Evolutionary conservation across 2,888 invertebrate genomes (phyloP).

Genomic region (Xestia rhomboidea): DNA sequence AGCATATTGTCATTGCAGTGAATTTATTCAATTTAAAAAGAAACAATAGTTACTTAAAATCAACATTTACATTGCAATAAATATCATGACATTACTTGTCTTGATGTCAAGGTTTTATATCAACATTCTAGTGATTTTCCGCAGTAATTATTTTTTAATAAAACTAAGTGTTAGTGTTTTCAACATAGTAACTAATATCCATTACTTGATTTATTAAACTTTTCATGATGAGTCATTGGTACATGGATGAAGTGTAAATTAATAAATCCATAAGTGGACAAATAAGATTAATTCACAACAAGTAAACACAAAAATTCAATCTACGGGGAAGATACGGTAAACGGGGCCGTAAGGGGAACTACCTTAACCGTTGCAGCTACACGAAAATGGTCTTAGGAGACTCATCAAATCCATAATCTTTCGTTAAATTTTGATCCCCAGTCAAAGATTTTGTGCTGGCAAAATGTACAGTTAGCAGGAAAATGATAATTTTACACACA

Average conservation of each 20-base stretch:
- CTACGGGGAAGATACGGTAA: background rate
- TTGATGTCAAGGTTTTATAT: background rate
- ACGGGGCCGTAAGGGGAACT: no score
- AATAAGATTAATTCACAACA: conserved; percentile 45
- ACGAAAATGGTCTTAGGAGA: no score
- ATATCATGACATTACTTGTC: background rate
- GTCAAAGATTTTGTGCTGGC: no score
- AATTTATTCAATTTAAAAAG: background rate
- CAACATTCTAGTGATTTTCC: background rate
- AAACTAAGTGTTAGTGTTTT: conserved; percentile 2
- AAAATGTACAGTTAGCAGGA: no score
- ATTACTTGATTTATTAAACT: background rate
- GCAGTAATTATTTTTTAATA: background rate
- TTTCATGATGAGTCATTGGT: background rate
- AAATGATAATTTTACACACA: no score
- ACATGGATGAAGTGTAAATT: conserved; percentile 20
- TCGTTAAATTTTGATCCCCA: no score
- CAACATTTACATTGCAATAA: background rate
- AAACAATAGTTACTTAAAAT: background rate
- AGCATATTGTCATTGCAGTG: background rate
- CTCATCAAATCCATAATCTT: no score
- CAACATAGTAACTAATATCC: background rate
- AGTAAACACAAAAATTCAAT: conserved; percentile 35
- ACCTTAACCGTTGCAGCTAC: no score
- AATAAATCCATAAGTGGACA: conserved; percentile 12